phyloP scores from a whole-genome alignment of 2,888 invertebrate species.

The Parascotia fuliginaria region DNA sequence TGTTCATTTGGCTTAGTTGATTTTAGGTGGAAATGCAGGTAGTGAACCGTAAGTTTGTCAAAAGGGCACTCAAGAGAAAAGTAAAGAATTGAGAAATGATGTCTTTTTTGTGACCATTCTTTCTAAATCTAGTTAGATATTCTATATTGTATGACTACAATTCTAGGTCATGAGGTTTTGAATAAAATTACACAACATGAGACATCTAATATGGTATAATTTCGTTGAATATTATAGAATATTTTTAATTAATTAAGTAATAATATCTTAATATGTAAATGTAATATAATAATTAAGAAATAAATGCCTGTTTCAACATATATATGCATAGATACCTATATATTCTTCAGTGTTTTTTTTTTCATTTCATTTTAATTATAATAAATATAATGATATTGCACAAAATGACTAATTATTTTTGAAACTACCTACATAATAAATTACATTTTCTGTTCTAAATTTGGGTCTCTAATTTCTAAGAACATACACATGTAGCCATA shows the following conservation, averaged over 20 bases:
- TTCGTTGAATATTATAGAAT: slow-evolving; percentile 30
- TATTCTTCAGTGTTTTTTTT: not conserved
- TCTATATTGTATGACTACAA: too few relatives aligned
- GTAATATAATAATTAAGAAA: slow-evolving; percentile 37
- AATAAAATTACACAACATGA: not conserved
- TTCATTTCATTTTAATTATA: too few relatives aligned
- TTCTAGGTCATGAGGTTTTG: too few relatives aligned
- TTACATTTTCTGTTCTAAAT: too few relatives aligned
- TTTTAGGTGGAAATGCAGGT: too few relatives aligned
- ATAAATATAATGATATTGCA: slow-evolving; percentile 29
- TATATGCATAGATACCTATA: not conserved
- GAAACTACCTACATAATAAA: slow-evolving; percentile 5
- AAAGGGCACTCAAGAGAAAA: too few relatives aligned
- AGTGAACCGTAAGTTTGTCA: too few relatives aligned
- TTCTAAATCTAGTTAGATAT: too few relatives aligned
- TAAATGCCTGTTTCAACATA: slow-evolving; percentile 28
- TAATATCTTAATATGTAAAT: slow-evolving; percentile 23
- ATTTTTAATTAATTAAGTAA: slow-evolving; percentile 18
- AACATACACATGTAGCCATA: too few relatives aligned
- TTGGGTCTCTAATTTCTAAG: too few relatives aligned
- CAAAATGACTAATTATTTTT: slow-evolving; percentile 17
- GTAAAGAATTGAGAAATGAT: too few relatives aligned
- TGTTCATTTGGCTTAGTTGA: not conserved
- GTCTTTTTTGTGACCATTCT: too few relatives aligned
- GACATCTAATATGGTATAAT: slow-evolving; percentile 36